A percentile compares a stretch with the other conserved stretches of the same genome.
phyloP scores from a whole-genome alignment of 2,888 invertebrate genomes.

The Poecilus cupreus region DNA sequence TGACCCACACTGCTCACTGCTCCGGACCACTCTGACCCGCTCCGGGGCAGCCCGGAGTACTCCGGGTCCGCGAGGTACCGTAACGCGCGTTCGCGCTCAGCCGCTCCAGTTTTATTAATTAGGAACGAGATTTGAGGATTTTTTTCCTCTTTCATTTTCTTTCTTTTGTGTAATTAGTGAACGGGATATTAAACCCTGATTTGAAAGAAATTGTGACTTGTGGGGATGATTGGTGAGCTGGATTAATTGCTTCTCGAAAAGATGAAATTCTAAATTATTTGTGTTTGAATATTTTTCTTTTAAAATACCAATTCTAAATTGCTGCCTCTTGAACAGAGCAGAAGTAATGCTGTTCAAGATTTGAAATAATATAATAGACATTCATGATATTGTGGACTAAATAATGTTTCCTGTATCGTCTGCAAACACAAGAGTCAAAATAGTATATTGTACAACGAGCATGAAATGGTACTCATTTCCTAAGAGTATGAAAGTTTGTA shows the following conservation, averaged over 20 bases:
- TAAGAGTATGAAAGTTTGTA: too few relatives aligned
- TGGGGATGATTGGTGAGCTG: not conserved
- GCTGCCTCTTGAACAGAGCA: too few relatives aligned
- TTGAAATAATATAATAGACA: too few relatives aligned
- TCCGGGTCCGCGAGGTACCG: not conserved
- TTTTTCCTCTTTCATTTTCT: slow-evolving; percentile 22
- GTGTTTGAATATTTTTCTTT: too few relatives aligned
- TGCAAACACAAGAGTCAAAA: too few relatives aligned
- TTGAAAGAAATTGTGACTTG: slow-evolving; percentile 24
- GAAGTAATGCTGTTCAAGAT: too few relatives aligned
- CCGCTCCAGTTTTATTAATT: slow-evolving; percentile 36
- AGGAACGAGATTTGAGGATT: slow-evolving; percentile 19
- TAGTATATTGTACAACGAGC: too few relatives aligned
- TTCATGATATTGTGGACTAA: too few relatives aligned
- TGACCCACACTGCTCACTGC: slow-evolving; percentile 16
- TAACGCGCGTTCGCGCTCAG: not conserved
- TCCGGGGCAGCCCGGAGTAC: not conserved
- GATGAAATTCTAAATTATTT: slow-evolving; percentile 7
- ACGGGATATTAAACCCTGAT: slow-evolving; percentile 26
- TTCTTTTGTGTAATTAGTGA: slow-evolving; percentile 39
- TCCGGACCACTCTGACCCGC: not conserved
- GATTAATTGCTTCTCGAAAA: not conserved
- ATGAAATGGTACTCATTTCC: too few relatives aligned
- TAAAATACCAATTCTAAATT: too few relatives aligned
- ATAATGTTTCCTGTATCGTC: too few relatives aligned